Percentiles rank a stretch among this genome's conserved stretches.
Evolutionary conservation across 1,140 invertebrate genomes (phyloP).

Genomic region (Microplitis mediator): DNA sequence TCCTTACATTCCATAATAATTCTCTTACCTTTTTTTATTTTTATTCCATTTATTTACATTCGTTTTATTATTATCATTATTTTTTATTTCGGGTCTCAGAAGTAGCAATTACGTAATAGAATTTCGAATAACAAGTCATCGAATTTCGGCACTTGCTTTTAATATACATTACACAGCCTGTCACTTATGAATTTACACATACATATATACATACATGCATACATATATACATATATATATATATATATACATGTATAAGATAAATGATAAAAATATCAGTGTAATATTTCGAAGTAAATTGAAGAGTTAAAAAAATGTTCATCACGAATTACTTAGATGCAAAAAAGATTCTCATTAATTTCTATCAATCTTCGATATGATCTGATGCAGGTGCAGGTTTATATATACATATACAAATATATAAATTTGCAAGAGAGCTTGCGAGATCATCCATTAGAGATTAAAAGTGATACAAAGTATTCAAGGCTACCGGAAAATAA

Average conservation of each 20-base stretch:
- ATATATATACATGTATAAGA: too few relatives aligned
- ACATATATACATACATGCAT: neutral
- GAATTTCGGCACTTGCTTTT: neutral
- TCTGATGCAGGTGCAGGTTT: neutral
- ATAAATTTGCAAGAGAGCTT: neutral
- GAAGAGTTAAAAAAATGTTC: too few relatives aligned
- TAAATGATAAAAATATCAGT: too few relatives aligned
- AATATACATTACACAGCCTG: neutral
- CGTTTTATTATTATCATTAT: neutral
- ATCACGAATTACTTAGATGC: too few relatives aligned
- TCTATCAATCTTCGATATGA: too few relatives aligned
- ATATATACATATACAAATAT: too few relatives aligned
- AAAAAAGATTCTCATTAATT: too few relatives aligned
- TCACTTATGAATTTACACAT: neutral
- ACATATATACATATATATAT: neutral
- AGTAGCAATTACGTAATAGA: neutral
- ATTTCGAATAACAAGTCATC: neutral
- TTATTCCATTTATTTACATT: neutral
- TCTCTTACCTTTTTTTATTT: neutral
- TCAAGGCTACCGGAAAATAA: neutral
- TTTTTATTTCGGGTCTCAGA: neutral
- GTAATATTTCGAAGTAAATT: too few relatives aligned
- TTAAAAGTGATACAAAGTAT: neutral
- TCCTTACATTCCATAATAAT: conserved; percentile 6
- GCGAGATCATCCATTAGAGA: neutral